phyloP scores from a whole-genome alignment of 2,113 vertebrate species.

The Semnornis frantzii region DNA sequence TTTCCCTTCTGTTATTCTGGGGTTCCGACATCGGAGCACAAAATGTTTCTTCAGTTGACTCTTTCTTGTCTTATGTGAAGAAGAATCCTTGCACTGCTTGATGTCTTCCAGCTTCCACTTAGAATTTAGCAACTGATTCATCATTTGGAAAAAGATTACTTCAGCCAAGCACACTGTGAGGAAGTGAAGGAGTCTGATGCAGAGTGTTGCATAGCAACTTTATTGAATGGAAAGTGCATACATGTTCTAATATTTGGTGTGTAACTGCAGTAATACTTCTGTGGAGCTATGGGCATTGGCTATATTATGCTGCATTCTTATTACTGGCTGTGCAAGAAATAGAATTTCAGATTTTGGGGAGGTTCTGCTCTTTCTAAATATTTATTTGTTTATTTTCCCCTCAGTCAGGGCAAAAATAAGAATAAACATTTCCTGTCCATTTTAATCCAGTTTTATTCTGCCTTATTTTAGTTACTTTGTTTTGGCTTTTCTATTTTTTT shows the following conservation, averaged over 20 bases:
- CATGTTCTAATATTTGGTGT: neutral
- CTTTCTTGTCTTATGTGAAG: neutral
- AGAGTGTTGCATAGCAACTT: constrained; percentile 42
- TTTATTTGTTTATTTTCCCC: neutral
- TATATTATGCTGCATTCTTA: neutral
- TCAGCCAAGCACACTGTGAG: neutral
- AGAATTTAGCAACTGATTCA: constrained; percentile 15
- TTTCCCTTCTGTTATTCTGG: neutral
- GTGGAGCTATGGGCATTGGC: neutral
- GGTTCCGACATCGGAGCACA: neutral
- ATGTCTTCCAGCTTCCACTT: constrained; percentile 14
- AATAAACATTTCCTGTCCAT: neutral
- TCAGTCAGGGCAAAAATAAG: neutral
- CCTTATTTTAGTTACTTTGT: neutral
- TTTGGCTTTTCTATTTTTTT: neutral
- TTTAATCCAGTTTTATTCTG: neutral
- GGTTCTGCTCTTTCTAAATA: neutral
- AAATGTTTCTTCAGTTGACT: neutral
- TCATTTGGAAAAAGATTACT: constrained; percentile 39
- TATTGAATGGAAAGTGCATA: neutral
- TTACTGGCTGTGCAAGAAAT: neutral
- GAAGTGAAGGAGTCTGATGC: constrained; percentile 7
- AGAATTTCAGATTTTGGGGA: neutral
- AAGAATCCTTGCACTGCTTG: neutral
- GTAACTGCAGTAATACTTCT: neutral